Conservation (phyloP, 1,140 invertebrate genomes). For the Hyphantria cunea region DNA sequence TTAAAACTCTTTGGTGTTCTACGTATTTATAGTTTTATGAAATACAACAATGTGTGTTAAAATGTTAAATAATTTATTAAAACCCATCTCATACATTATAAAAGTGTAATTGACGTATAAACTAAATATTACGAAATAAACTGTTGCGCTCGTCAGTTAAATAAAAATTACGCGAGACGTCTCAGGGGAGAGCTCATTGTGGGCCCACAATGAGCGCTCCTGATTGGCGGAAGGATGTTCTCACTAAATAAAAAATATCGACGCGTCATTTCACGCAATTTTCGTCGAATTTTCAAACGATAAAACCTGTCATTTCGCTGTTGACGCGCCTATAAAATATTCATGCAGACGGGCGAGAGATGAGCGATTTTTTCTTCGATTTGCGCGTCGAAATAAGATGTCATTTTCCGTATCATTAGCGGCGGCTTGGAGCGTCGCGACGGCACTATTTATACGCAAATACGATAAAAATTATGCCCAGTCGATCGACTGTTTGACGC, state of each 20-base stretch:
- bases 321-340: conserved; percentile 81
- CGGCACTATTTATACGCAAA: conserved; percentile 81
- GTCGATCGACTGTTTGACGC: conserved; percentile 76
- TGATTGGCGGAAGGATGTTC: conserved; percentile 81
- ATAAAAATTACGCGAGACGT: conserved; percentile 75
- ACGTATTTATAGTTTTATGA: too few relatives aligned
- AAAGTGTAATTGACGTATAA: conserved; percentile 17
- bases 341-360: conserved; percentile 76
- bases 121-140: conserved; percentile 66
- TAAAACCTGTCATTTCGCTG: conserved; percentile 81
- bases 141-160: conserved; percentile 74
- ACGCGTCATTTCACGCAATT: conserved; percentile 80
- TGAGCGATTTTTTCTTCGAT: conserved; percentile 80
- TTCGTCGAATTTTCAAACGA: conserved; percentile 81
- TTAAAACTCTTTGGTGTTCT: too few relatives aligned
- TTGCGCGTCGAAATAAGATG: conserved; percentile 80
- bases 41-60: too few relatives aligned
- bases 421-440: conserved; percentile 70
- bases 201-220: conserved; percentile 71
- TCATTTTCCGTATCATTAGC: conserved; percentile 83
- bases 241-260: conserved; percentile 81
- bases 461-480: conserved; percentile 79
- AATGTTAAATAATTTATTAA: too few relatives aligned
- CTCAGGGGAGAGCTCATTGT: conserved; percentile 70
- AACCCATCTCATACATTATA: neutral